phyloP scores from a whole-genome alignment of 2,113 vertebrate genomes.

The Antidorcas marsupialis region DNA sequence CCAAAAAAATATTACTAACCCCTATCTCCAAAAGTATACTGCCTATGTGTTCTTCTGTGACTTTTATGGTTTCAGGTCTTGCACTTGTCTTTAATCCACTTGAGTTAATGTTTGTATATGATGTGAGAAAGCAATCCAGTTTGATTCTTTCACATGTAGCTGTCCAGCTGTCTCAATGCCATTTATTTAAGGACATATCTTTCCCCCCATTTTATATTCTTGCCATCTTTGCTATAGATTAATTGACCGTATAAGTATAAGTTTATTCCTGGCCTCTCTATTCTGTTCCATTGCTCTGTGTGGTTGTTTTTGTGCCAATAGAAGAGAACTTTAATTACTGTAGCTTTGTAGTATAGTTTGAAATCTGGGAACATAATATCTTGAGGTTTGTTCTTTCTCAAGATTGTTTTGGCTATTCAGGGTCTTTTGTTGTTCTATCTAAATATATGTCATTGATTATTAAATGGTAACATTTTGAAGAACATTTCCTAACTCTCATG shows the following conservation, averaged over 20 bases:
- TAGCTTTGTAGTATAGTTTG: background rate
- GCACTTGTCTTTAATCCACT: background rate
- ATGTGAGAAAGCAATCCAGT: background rate
- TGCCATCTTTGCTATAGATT: background rate
- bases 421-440: background rate
- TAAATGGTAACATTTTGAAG: conserved; percentile 10
- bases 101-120: background rate
- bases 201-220: background rate
- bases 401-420: background rate
- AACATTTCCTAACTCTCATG: background rate
- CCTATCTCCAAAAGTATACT: background rate
- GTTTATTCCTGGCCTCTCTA: background rate
- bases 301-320: background rate
- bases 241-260: background rate
- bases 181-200: background rate
- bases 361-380: background rate
- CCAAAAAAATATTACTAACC: background rate
- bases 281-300: background rate
- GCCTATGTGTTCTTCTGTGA: background rate
- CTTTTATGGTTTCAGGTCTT: background rate
- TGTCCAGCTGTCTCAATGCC: background rate
- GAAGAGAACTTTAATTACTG: background rate
- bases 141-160: background rate
- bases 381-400: background rate
- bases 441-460: background rate